phyloP scores from a whole-genome alignment of 2,797 vertebrate species.

The Manis crassicaudata region DNA sequence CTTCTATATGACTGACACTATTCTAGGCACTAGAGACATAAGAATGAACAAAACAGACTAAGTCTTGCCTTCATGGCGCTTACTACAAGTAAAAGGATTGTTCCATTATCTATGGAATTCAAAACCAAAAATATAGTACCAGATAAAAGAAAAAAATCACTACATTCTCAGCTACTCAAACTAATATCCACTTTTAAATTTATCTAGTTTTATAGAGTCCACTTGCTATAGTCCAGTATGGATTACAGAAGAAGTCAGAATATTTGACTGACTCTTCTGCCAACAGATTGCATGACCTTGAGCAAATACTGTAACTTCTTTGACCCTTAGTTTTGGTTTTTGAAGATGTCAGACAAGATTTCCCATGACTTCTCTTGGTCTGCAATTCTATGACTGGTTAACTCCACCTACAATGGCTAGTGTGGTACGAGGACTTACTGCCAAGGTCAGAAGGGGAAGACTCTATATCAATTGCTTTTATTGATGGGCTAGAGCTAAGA shows the following conservation, averaged over 20 bases:
- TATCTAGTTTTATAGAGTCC: neutral
- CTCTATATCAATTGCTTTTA: neutral
- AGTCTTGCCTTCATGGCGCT: neutral
- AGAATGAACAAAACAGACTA: neutral
- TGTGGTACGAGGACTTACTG: neutral
- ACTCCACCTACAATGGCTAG: neutral
- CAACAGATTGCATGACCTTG: neutral
- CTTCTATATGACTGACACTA: neutral
- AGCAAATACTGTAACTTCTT: slow-evolving; percentile 10
- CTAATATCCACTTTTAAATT: neutral
- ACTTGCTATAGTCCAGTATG: neutral
- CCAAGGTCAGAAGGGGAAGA: neutral
- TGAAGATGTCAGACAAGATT: slow-evolving; percentile 10
- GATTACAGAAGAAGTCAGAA: neutral
- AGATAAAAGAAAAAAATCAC: neutral
- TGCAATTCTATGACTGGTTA: neutral
- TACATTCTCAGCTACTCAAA: neutral
- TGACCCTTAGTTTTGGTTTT: slow-evolving; percentile 18
- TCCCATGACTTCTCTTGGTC: neutral
- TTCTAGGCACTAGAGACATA: neutral
- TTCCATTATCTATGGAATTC: neutral
- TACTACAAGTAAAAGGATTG: neutral
- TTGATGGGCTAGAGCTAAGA: neutral
- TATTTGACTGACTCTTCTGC: neutral
- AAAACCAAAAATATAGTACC: neutral